Percentiles rank a stretch among this genome's conserved stretches.
Conservation (phyloP, 2,797 vertebrate genomes). For the Melanotaenia parkinsoni region DNA sequence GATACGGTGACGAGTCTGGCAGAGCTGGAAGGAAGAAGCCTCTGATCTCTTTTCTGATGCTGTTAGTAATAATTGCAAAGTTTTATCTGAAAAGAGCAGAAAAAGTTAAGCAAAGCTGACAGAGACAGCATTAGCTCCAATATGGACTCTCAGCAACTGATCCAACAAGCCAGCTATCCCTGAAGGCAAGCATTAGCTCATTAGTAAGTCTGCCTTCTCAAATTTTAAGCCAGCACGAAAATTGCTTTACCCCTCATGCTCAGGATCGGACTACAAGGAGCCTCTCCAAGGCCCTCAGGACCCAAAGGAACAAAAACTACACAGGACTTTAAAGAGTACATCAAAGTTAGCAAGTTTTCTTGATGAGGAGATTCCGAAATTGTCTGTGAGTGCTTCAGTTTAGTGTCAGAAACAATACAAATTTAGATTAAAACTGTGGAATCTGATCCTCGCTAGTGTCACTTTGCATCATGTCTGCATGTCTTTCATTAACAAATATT, state of each 20-base stretch:
- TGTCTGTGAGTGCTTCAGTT: neutral
- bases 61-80: slow-evolving; percentile 15
- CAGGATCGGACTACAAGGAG: slow-evolving; percentile 43
- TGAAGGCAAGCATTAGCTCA: slow-evolving; percentile 43
- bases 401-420: neutral
- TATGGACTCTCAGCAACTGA: slow-evolving; percentile 1
- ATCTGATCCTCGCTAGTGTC: neutral
- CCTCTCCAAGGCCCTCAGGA: slow-evolving; percentile 32
- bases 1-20: slow-evolving; percentile 33
- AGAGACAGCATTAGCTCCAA: slow-evolving; percentile 1
- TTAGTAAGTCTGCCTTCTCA: slow-evolving; percentile 47
- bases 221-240: slow-evolving; percentile 32
- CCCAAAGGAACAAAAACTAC: slow-evolving; percentile 25
- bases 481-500: neutral
- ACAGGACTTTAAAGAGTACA: slow-evolving; percentile 7
- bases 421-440: neutral
- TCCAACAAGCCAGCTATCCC: slow-evolving; percentile 21
- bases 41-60: slow-evolving; percentile 33
- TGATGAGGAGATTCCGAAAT: neutral
- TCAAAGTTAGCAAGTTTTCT: neutral
- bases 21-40: slow-evolving; percentile 45
- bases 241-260: slow-evolving; percentile 43
- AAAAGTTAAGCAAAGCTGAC: neutral
- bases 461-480: neutral
- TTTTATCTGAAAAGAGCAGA: slow-evolving; percentile 12